A percentile compares a stretch with the other conserved stretches of the same genome.
Evolutionary conservation across 2,888 invertebrate species (phyloP).

Genomic region (Aradus depressus): DNA sequence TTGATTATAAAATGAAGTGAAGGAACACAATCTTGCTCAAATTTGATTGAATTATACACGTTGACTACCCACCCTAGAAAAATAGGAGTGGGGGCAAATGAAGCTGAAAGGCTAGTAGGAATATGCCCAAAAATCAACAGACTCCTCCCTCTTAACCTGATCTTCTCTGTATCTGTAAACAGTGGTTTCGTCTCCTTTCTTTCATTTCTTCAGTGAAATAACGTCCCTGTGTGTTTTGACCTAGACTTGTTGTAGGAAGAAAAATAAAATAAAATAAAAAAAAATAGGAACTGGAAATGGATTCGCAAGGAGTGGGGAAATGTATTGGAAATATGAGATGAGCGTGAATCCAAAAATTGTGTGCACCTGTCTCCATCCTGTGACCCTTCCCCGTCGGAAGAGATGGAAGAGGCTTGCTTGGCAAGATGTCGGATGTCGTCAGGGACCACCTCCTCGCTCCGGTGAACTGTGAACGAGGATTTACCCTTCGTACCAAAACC

Average conservation of each 20-base stretch:
- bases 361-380: conserved; percentile 35
- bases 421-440: conserved; percentile 61
- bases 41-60: too few species aligned
- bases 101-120: too few species aligned
- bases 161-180: too few species aligned
- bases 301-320: not conserved
- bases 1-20: too few species aligned
- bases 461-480: conserved; percentile 93
- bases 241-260: too few species aligned
- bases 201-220: conserved; percentile 1
- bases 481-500: conserved; percentile 91
- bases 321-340: not conserved
- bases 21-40: too few species aligned
- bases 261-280: conserved; percentile 4
- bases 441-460: conserved; percentile 94
- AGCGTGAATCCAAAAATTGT: not conserved
- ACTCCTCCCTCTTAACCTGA: too few species aligned
- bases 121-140: too few species aligned
- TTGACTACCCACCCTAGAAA: too few species aligned
- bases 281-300: not conserved
- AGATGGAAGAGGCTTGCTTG: conserved; percentile 78
- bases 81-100: too few species aligned
- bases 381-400: conserved; percentile 70
- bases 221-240: too few species aligned
- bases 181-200: too few species aligned